Evolutionary conservation across 2,888 invertebrate genomes (phyloP).

Genomic region (Pandemis cinnamomeana): DNA sequence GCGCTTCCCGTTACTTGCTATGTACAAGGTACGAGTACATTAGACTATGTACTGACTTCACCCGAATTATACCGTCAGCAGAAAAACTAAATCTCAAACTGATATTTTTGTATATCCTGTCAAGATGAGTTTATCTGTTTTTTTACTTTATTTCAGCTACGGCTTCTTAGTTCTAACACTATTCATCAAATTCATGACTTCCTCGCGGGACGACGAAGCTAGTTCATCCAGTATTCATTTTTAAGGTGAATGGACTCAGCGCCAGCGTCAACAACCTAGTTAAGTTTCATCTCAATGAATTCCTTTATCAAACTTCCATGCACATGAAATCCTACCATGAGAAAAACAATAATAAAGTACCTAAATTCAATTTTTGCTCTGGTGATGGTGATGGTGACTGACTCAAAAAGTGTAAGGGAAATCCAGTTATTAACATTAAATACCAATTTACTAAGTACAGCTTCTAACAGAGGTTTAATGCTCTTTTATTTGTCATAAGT

Average conservation of each 20-base stretch:
- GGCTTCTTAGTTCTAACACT: not conserved
- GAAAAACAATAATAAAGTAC: too few species aligned
- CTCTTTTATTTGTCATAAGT: too few species aligned
- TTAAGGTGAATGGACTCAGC: conserved; percentile 26
- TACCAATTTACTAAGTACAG: too few species aligned
- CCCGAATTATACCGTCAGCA: conserved; percentile 52
- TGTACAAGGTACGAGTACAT: conserved; percentile 55
- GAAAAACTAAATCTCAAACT: not conserved
- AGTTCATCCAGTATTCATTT: conserved; percentile 27
- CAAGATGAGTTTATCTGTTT: too few species aligned
- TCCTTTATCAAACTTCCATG: not conserved
- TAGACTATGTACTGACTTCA: conserved; percentile 57
- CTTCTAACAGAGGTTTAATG: too few species aligned
- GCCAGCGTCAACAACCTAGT: conserved; percentile 32
- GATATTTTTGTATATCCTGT: not conserved
- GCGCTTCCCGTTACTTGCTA: conserved; percentile 75
- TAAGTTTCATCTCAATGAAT: not conserved
- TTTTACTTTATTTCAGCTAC: not conserved
- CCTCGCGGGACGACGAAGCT: conserved; percentile 8
- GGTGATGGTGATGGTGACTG: too few species aligned
- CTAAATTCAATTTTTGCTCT: too few species aligned
- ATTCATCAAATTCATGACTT: conserved; percentile 35
- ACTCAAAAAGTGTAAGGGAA: too few species aligned
- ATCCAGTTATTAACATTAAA: too few species aligned
- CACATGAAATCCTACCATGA: not conserved